Evolutionary conservation across 2,888 invertebrate genomes (phyloP), one percentile per base, ranked within the genome.

Genomic region (Strigamia maritima): DNA sequence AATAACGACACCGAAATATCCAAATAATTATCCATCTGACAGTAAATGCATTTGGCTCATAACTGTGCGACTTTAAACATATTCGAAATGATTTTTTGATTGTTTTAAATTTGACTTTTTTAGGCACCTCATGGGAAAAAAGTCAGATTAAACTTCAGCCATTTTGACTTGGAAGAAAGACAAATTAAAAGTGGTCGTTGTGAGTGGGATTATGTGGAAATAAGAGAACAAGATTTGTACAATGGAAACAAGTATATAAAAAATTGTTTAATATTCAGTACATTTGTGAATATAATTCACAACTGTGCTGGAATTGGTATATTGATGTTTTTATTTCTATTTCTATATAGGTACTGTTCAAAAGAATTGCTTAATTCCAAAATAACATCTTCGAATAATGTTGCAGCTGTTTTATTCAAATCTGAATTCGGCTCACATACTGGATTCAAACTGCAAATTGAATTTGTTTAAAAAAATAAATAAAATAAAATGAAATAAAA

Each of bases 21-120:
- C 74, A 16, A 31, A 74, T 6, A 74, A 74, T 28, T 74, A 74
- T 74, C 74, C 74, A 16, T 10, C 7, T 16, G 74, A 74, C 24
- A 28, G 74, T 16, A 74, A 74, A 74, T 74, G 74, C 16, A 24
- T 74, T 16, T 74, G 74, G 74, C 31, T 74, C 26, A 31, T 74
- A 74, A 74, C 16, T 74, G 31, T 74, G 16, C 6, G 4, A 22
- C 8, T 26, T 22, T 74, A 74, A 10, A 74, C 3, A 74, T 6
- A 74, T 19, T 74, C 14, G 6, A 10, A 74, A 74, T 10, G 16
- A 74, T 24, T 16, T n/a, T n/a, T n/a, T n/a, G n/a, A n/a, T n/a
- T n/a, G n/a, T n/a, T n/a, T n/a, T n/a, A n/a, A n/a, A n/a, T n/a
- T n/a, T n/a, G n/a, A n/a, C n/a, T n/a, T n/a, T n/a, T 19, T 19